Evolutionary conservation across 1,140 invertebrate species (phyloP), one percentile per base, ranked within the genome.

Genomic region (Hylaeus anthracinus): DNA sequence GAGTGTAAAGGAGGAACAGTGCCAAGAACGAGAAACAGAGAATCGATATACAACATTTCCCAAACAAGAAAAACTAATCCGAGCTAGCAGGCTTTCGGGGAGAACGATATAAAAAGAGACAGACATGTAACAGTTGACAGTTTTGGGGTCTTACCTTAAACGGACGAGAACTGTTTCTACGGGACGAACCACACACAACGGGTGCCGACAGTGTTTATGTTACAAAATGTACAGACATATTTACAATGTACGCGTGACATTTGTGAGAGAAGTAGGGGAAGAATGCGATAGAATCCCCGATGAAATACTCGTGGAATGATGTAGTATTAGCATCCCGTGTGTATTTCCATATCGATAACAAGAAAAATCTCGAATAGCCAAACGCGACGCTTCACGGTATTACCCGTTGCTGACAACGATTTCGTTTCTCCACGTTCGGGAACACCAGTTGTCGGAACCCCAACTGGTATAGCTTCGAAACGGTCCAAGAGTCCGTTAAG

Each of bases 151-250:
- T 86, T 86, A 86, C 80, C 75, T 86, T 86, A 79, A 55, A 73
- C 74, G 84, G 75, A 45, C 63, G 79, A 77, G 64, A 74, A 86
- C 39, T 81, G 37, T 76, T 83, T 85, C 75, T 86, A 86, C 73
- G 55, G 79, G 71, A 81, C 26, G 79, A 72, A 76, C 83, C 80
- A 79, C 66, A 48, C 58, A 64, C 60, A 82, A 75, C 43, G 65
- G 60, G 51, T 79, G 64, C 79, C 78, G 58, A 81, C 69, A 77
- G 76, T 77, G 70, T 82, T 79, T 64, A 81, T 85, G 39, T 76
- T 81, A 81, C 63, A 81, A 81, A 77, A 81, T 77, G 58, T 81
- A 85, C 60, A 86, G 56, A 81, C 14, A 72, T 74, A 82, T 75
- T 14, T 79, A 75, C 76, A 86, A 26, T 61, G 6, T 66, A 82